phyloP scores from a whole-genome alignment of 1,140 invertebrate genomes.

The Paraescarpia echinospica region DNA sequence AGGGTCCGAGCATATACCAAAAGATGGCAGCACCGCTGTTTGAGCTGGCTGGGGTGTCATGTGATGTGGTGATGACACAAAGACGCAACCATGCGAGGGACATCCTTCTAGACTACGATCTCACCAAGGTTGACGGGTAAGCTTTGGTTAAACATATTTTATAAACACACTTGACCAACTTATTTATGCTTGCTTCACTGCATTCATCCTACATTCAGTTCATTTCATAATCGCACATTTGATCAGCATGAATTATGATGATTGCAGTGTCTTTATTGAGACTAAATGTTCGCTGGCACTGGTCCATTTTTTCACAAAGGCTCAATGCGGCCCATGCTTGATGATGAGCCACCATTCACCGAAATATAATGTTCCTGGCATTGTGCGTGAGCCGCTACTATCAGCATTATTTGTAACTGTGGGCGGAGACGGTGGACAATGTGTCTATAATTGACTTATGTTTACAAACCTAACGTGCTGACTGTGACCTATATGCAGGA shows the following conservation, averaged over 20 bases:
- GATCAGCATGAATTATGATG: neutral
- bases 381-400: neutral
- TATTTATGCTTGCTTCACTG: neutral
- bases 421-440: neutral
- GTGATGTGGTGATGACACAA: conserved; percentile 11
- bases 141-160: neutral
- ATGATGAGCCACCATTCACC: neutral
- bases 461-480: neutral
- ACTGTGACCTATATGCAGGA: neutral
- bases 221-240: neutral
- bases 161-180: neutral
- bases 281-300: neutral
- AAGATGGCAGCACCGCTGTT: conserved; percentile 16
- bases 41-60: conserved; percentile 6
- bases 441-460: neutral
- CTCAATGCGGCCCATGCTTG: neutral
- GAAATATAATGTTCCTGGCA: neutral
- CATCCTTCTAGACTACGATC: conserved; percentile 12
- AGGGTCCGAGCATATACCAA: neutral
- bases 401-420: neutral
- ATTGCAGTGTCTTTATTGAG: neutral
- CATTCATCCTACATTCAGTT: neutral
- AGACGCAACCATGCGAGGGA: conserved; percentile 13
- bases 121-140: conserved; percentile 10
- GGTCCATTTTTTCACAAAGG: neutral